phyloP scores from a whole-genome alignment of 2,113 vertebrate genomes.

The Uria aalge region DNA sequence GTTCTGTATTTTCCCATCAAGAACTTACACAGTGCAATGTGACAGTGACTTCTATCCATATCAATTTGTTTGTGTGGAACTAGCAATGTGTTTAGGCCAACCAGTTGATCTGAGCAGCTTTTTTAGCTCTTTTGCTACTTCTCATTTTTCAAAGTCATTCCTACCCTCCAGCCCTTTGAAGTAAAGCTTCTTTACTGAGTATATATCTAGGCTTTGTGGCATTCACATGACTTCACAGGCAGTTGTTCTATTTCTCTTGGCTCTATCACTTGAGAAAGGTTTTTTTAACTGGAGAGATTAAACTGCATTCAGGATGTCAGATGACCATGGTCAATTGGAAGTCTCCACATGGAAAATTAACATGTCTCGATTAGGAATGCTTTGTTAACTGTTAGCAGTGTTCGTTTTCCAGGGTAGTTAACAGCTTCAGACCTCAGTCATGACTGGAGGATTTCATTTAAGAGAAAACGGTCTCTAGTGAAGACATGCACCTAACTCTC shows the following conservation, averaged over 20 bases:
- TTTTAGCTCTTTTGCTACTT: not conserved
- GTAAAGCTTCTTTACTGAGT: not conserved
- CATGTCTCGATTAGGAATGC: not conserved
- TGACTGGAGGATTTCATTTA: not conserved
- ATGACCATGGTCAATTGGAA: not conserved
- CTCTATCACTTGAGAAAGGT: not conserved
- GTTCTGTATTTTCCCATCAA: not conserved
- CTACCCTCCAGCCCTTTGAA: not conserved
- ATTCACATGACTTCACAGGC: not conserved
- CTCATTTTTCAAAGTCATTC: not conserved
- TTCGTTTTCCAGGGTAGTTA: not conserved
- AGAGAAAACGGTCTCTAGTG: not conserved
- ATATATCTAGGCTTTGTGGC: not conserved
- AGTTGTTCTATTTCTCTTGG: not conserved
- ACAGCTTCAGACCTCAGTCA: not conserved
- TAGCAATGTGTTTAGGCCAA: not conserved
- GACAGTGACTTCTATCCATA: fast-evolving
- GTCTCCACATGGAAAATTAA: not conserved
- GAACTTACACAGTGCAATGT: not conserved
- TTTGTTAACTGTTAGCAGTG: not conserved
- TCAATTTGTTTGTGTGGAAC: not conserved
- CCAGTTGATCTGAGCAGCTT: not conserved
- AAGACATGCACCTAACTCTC: not conserved
- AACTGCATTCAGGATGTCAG: not conserved
- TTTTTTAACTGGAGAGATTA: not conserved